Evolutionary conservation across 2,888 invertebrate species (phyloP).

Genomic region (Acholoe squamosa): DNA sequence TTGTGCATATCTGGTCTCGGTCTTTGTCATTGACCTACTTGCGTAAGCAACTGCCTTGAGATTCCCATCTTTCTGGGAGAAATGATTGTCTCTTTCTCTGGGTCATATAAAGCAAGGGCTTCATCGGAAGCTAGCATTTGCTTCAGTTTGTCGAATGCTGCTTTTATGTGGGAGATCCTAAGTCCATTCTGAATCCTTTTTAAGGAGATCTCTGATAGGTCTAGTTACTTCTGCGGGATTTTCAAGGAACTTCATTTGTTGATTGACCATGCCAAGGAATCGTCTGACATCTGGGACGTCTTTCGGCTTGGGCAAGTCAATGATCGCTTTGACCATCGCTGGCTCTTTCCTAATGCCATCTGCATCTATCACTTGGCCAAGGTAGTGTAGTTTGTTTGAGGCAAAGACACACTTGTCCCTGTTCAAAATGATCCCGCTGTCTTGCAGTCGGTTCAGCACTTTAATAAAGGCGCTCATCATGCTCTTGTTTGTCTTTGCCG

Average conservation of each 20-base stretch:
- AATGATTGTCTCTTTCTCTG: no score
- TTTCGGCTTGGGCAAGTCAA: conserved; percentile 52
- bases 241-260: conserved; percentile 66
- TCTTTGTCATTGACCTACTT: no score
- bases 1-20: no score
- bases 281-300: conserved; percentile 64
- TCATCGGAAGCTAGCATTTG: conserved; percentile 73
- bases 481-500: conserved; percentile 62
- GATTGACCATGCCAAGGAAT: conserved; percentile 69
- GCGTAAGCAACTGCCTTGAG: no score
- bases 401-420: conserved; percentile 69
- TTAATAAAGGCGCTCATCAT: conserved; percentile 65
- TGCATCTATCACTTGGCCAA: conserved; percentile 68
- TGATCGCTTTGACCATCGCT: conserved; percentile 63
- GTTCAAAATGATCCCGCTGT: conserved; percentile 69
- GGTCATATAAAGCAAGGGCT: conserved; percentile 77
- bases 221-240: conserved; percentile 63
- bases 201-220: conserved; percentile 67
- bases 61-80: no score
- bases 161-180: conserved; percentile 67
- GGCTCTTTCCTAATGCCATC: conserved; percentile 65
- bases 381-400: conserved; percentile 63
- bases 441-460: conserved; percentile 51
- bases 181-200: conserved; percentile 64
- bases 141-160: conserved; percentile 76